Evolutionary conservation across 2,888 invertebrate genomes (phyloP).

Genomic region (Pomacea canaliculata): DNA sequence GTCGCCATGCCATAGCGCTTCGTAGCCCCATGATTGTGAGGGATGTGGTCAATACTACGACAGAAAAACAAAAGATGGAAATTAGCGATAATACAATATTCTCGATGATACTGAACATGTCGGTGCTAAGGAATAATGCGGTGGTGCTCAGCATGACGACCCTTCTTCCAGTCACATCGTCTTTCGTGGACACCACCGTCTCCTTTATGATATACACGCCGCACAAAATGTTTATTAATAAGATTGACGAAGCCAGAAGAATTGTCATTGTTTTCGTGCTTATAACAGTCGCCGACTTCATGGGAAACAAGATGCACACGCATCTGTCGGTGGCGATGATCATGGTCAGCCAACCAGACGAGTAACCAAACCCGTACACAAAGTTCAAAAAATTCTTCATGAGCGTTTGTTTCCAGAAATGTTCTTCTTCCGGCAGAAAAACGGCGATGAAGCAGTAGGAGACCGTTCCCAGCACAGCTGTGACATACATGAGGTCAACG

Average conservation of each 20-base stretch:
- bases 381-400: constrained; percentile 6
- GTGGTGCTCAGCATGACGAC: too few relatives aligned
- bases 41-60: constrained; percentile 9
- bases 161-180: too few relatives aligned
- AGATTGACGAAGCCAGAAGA: neutral
- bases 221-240: neutral
- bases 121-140: too few relatives aligned
- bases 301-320: constrained; percentile 12
- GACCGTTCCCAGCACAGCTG: neutral
- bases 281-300: constrained; percentile 16
- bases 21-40: constrained; percentile 6
- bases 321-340: constrained; percentile 17
- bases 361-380: constrained; percentile 7
- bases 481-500: constrained; percentile 14
- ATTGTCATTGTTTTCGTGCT: constrained; percentile 12
- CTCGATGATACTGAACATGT: neutral
- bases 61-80: constrained; percentile 9
- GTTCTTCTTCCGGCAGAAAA: constrained; percentile 18
- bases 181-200: too few relatives aligned
- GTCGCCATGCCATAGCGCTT: constrained; percentile 15
- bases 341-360: constrained; percentile 16
- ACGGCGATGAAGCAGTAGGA: constrained; percentile 26
- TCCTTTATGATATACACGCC: too few relatives aligned
- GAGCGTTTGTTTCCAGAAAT: constrained; percentile 9
- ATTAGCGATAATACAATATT: constrained; percentile 15